These are phyloP conservation scores for Lycaon pictus DNA, from an alignment of 2,113 vertebrate genomes.

Conservation along the genomic window DNA sequence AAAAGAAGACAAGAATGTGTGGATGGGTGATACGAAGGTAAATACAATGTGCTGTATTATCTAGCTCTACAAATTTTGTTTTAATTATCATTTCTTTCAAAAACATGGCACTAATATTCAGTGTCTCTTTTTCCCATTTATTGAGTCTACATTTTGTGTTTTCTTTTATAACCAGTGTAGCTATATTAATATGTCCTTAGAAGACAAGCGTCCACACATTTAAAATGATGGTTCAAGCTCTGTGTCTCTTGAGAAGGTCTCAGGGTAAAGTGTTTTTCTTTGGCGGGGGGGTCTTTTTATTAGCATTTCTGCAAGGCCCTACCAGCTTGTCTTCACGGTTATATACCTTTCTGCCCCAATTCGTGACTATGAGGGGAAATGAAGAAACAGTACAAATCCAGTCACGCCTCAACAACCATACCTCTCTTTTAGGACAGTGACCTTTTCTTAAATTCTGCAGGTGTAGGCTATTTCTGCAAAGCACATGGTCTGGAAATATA, in stretches of 20 bases:
- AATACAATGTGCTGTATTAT: neutral
- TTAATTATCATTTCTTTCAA: neutral
- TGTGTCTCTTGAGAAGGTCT: neutral
- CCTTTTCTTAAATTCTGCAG: neutral
- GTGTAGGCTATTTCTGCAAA: neutral
- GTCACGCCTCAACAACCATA: accelerated
- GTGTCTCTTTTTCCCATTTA: neutral
- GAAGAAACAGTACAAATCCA: neutral
- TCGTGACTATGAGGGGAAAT: neutral
- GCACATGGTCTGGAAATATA: slow-evolving; percentile 1
- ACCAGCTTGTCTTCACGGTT: neutral
- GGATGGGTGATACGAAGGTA: neutral
- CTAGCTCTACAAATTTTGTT: neutral
- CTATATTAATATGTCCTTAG: neutral
- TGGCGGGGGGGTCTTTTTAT: neutral
- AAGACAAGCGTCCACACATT: neutral
- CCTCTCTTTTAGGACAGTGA: neutral
- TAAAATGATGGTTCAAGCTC: neutral
- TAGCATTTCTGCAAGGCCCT: neutral
- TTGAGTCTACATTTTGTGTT: neutral
- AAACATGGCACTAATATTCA: neutral
- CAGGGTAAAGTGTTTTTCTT: neutral
- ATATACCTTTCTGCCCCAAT: neutral
- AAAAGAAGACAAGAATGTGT: neutral
- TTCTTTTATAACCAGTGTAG: neutral